Percentiles rank a stretch among this genome's conserved stretches.
phyloP scores from a whole-genome alignment of 2,113 vertebrate species.

The Campylorhamphus procurvoides region DNA sequence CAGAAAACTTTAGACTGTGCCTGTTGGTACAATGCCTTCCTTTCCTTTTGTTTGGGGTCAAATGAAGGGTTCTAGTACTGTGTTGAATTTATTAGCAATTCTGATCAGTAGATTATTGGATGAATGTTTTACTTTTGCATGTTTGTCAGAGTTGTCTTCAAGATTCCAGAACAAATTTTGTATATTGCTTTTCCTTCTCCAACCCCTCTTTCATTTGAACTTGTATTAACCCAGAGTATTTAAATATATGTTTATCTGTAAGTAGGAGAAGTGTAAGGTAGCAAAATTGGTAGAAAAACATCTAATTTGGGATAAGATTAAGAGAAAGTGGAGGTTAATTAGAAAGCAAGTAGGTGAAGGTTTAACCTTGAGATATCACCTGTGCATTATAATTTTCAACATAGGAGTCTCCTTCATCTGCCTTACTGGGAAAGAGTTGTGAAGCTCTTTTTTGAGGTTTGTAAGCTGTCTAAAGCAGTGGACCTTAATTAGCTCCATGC shows the following conservation, averaged over 20 bases:
- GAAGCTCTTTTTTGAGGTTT: background rate
- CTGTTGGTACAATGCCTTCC: background rate
- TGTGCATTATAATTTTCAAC: background rate
- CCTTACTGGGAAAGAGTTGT: background rate
- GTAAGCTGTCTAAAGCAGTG: background rate
- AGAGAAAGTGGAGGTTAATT: background rate
- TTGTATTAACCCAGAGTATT: background rate
- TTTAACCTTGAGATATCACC: constrained; percentile 22
- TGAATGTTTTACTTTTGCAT: background rate
- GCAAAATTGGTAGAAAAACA: background rate
- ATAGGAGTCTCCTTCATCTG: background rate
- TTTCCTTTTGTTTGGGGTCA: background rate
- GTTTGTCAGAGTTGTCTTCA: background rate
- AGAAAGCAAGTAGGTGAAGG: background rate
- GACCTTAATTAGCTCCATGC: background rate
- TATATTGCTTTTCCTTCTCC: background rate
- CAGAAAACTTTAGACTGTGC: background rate
- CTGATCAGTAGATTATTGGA: background rate
- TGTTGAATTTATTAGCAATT: background rate
- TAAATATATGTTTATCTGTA: background rate
- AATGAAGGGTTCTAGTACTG: background rate
- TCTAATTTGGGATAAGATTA: background rate
- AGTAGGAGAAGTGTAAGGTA: background rate
- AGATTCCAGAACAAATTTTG: background rate
- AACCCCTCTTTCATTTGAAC: background rate